These are phyloP conservation scores for Oreonectes daqikongensis DNA, from an alignment of 2,797 vertebrate species.

Conservation along the genomic window DNA sequence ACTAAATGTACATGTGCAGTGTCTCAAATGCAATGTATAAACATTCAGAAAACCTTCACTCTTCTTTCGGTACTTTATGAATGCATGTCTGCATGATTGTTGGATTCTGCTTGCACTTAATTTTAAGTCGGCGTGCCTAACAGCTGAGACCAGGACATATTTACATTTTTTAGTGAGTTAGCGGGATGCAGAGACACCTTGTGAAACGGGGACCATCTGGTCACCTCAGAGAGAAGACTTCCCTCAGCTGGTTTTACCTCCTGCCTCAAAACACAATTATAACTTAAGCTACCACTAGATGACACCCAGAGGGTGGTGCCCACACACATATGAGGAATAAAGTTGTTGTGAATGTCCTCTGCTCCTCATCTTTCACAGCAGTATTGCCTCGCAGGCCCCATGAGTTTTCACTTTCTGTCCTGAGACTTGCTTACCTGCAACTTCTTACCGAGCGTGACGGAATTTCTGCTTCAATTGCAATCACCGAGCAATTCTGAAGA, in stretches of 20 bases:
- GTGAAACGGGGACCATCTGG: slow-evolving; percentile 1
- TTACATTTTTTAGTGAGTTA: not conserved
- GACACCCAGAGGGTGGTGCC: slow-evolving; percentile 32
- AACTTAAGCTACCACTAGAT: not conserved
- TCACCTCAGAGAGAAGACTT: slow-evolving; percentile 4
- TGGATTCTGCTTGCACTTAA: not conserved
- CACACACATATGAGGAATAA: not conserved
- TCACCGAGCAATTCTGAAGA: slow-evolving; percentile 34
- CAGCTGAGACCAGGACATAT: not conserved
- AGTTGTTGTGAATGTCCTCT: slow-evolving; percentile 9
- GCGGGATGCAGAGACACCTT: not conserved
- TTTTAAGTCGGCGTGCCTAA: not conserved
- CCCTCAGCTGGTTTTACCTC: slow-evolving; percentile 7
- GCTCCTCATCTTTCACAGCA: slow-evolving; percentile 1
- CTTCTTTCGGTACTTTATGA: not conserved
- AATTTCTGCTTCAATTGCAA: slow-evolving; percentile 48
- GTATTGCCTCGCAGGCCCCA: slow-evolving; percentile 24
- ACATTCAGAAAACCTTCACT: slow-evolving; percentile 1
- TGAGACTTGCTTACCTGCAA: slow-evolving; percentile 25
- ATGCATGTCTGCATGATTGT: not conserved
- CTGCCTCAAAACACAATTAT: slow-evolving; percentile 6
- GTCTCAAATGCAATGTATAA: not conserved
- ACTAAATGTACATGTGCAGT: not conserved
- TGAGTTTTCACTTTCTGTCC: slow-evolving; percentile 20
- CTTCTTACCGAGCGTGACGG: slow-evolving; percentile 29